Evolutionary conservation across 2,888 invertebrate species (phyloP).

Genomic region (Venusia cambrica): DNA sequence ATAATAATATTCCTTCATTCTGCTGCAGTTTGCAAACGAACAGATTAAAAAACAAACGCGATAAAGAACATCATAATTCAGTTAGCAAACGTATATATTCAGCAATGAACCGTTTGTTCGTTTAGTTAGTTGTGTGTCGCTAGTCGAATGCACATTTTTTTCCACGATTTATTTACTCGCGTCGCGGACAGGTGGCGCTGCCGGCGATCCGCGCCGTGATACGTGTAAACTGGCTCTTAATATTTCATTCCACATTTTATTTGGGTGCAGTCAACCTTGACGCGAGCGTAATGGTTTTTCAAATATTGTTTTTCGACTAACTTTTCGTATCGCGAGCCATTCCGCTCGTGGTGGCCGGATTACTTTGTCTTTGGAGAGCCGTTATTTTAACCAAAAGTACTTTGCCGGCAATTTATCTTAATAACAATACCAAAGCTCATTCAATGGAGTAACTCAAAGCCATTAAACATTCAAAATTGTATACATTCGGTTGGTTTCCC

Average conservation of each 20-base stretch:
- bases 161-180: slow-evolving; percentile 56
- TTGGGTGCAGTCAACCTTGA: slow-evolving; percentile 46
- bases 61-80: slow-evolving; percentile 39
- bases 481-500: too few species aligned
- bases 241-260: slow-evolving; percentile 64
- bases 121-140: slow-evolving; percentile 29
- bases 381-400: slow-evolving; percentile 1
- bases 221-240: slow-evolving; percentile 63
- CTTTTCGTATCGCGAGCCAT: slow-evolving; percentile 24
- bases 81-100: slow-evolving; percentile 57
- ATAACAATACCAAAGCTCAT: too few species aligned
- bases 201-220: slow-evolving; percentile 54
- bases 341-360: slow-evolving; percentile 4
- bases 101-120: slow-evolving; percentile 40
- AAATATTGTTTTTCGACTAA: slow-evolving; percentile 35
- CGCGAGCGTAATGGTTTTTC: slow-evolving; percentile 33
- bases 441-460: too few species aligned
- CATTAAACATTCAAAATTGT: too few species aligned
- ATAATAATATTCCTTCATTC: too few species aligned
- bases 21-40: not conserved
- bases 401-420: not conserved
- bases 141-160: slow-evolving; percentile 37
- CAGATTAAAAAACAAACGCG: slow-evolving; percentile 6
- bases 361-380: slow-evolving; percentile 7
- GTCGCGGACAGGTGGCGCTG: slow-evolving; percentile 69